Conservation (phyloP, 2,113 vertebrate species). For the Solenodon paradoxus region DNA sequence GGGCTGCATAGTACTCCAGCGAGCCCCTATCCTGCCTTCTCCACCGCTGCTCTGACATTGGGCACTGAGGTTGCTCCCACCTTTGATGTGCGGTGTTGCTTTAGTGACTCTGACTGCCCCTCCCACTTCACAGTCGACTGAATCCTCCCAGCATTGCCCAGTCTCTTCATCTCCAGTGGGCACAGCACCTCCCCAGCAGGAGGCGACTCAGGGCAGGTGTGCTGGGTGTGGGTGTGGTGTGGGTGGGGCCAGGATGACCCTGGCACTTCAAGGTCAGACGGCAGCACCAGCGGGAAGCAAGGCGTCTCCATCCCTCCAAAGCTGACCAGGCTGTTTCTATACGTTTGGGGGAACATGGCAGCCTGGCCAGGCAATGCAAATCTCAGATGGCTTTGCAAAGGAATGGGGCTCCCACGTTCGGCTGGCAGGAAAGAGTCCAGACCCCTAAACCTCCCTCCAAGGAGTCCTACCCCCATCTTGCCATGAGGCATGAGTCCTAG, state of each 20-base stretch:
- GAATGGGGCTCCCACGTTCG: accelerated
- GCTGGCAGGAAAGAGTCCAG: not conserved
- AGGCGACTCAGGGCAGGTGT: not conserved
- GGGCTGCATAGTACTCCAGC: too few relatives aligned
- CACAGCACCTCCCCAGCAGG: not conserved
- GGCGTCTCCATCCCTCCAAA: not conserved
- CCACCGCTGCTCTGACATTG: too few relatives aligned
- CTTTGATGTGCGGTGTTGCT: too few relatives aligned
- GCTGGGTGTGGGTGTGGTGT: not conserved
- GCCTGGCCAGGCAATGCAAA: not conserved
- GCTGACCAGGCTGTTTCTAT: not conserved
- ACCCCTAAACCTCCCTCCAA: not conserved
- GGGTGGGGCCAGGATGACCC: not conserved
- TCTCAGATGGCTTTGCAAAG: not conserved
- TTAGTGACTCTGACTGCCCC: too few relatives aligned
- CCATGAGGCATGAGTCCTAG: not conserved
- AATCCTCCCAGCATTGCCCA: too few relatives aligned
- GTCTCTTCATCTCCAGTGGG: not conserved
- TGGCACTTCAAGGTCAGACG: not conserved
- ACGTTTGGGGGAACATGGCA: not conserved
- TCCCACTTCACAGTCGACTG: too few relatives aligned
- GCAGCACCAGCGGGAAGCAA: not conserved
- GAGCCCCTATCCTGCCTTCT: too few relatives aligned
- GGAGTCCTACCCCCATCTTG: not conserved
- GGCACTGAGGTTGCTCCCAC: too few relatives aligned